Evolutionary conservation across 1,140 invertebrate species (phyloP).

Genomic region (Lepidurus apus): DNA sequence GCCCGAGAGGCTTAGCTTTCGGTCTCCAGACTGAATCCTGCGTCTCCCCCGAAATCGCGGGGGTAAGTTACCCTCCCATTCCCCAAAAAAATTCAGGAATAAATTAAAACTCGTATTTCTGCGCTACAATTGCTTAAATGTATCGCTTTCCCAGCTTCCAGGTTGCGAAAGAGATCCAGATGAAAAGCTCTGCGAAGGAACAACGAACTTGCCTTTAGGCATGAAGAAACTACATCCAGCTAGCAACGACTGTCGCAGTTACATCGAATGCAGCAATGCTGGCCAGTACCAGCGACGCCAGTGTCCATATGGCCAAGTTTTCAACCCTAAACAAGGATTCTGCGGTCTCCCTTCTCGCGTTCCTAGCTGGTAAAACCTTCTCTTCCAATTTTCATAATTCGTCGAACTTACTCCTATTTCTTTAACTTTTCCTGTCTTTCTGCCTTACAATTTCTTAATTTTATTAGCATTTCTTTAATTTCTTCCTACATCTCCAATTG

Average conservation of each 20-base stretch:
- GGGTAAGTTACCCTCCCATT: constrained; percentile 9
- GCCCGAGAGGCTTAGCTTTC: constrained; percentile 24
- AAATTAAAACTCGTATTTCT: no score
- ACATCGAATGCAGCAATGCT: not conserved
- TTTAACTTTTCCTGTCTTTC: no score
- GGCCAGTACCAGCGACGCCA: not conserved
- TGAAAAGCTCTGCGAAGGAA: not conserved
- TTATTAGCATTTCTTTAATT: no score
- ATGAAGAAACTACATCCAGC: not conserved
- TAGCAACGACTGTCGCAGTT: not conserved
- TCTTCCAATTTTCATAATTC: not conserved
- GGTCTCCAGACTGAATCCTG: not conserved
- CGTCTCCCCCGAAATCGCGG: constrained; percentile 20
- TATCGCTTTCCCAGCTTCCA: not conserved
- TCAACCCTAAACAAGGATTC: not conserved
- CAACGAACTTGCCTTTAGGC: not conserved
- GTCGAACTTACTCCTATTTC: no score
- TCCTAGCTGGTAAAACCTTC: not conserved
- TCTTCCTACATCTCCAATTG: no score
- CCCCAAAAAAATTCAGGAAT: no score
- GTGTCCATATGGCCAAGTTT: not conserved
- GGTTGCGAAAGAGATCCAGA: not conserved
- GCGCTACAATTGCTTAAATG: no score
- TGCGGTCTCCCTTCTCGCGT: not conserved
- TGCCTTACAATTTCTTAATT: no score